phyloP scores from a whole-genome alignment of 2,888 invertebrate species.

The Apodemia duryi region DNA sequence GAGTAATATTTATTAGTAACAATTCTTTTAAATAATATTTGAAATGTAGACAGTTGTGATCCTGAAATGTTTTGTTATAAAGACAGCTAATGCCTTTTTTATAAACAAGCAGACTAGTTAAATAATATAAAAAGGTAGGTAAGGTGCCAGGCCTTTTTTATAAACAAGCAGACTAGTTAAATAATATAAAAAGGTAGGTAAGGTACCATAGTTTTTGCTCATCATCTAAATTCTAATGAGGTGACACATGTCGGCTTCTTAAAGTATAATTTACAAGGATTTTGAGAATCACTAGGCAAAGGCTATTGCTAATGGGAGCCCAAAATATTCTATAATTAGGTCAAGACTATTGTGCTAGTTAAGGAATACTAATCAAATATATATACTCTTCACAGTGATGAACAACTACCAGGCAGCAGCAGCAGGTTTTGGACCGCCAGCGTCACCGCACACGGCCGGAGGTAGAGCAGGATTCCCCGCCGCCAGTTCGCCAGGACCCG shows the following conservation, averaged over 20 bases:
- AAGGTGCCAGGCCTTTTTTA: too few relatives aligned
- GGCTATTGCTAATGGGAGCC: not conserved
- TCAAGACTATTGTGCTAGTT: not conserved
- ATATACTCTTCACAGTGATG: conserved; percentile 83
- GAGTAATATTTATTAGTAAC: too few relatives aligned
- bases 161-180: too few relatives aligned
- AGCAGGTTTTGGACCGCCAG: conserved; percentile 89
- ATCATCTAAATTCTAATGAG: not conserved
- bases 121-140: too few relatives aligned
- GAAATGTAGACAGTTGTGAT: too few relatives aligned
- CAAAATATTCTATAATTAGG: not conserved
- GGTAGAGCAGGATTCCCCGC: conserved; percentile 91
- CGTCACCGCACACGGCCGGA: conserved; percentile 88
- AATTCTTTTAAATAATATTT: too few relatives aligned
- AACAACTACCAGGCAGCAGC: conserved; percentile 95
- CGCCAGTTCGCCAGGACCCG: conserved; percentile 94
- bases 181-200: too few relatives aligned
- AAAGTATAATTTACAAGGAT: not conserved
- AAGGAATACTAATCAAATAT: not conserved
- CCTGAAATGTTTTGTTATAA: too few relatives aligned
- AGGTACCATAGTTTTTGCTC: not conserved
- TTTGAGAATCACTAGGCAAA: not conserved
- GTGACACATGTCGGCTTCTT: not conserved
- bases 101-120: too few relatives aligned
- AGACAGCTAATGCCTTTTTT: too few relatives aligned